A percentile compares a stretch with the other conserved stretches of the same genome.
These are phyloP conservation scores for Iphiclides podalirius DNA, from an alignment of 2,888 invertebrate genomes.

Conservation along the genomic window DNA sequence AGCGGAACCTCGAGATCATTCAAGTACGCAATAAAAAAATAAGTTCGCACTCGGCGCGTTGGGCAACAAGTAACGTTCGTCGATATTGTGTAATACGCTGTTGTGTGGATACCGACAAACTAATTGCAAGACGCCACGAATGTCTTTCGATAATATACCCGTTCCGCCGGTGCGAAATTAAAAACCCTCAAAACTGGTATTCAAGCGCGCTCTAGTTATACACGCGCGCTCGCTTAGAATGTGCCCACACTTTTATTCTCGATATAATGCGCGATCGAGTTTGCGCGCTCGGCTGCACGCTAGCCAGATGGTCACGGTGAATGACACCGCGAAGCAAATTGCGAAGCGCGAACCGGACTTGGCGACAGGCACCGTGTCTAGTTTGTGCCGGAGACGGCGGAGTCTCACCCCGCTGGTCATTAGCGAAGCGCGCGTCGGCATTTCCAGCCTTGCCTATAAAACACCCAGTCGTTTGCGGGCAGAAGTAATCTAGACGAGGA, in stretches of 20 bases:
- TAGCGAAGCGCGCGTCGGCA: slow-evolving; percentile 33
- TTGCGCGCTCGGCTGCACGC: too few species aligned
- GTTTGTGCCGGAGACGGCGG: slow-evolving; percentile 18
- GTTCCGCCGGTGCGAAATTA: not conserved
- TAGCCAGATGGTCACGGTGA: slow-evolving; percentile 20
- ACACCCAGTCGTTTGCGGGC: slow-evolving; percentile 43
- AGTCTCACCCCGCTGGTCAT: slow-evolving; percentile 27
- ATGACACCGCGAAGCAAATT: slow-evolving; percentile 17
- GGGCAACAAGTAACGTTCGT: not conserved
- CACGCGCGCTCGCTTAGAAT: not conserved
- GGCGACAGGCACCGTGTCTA: slow-evolving; percentile 21
- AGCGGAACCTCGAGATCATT: too few species aligned
- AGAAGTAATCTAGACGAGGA: slow-evolving; percentile 43
- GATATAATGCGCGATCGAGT: too few species aligned
- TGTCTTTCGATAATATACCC: not conserved
- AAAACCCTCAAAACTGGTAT: slow-evolving; percentile 12
- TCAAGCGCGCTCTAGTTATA: not conserved
- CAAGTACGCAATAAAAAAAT: not conserved
- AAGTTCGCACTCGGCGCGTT: not conserved
- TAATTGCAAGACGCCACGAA: not conserved
- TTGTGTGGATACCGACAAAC: not conserved
- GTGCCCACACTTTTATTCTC: too few species aligned
- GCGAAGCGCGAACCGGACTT: slow-evolving; percentile 20
- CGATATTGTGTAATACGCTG: not conserved
- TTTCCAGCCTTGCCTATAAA: slow-evolving; percentile 36